A percentile compares a stretch with the other conserved stretches of the same genome.
phyloP scores from a whole-genome alignment of 2,888 invertebrate species.

The Drosophila bunnanda region DNA sequence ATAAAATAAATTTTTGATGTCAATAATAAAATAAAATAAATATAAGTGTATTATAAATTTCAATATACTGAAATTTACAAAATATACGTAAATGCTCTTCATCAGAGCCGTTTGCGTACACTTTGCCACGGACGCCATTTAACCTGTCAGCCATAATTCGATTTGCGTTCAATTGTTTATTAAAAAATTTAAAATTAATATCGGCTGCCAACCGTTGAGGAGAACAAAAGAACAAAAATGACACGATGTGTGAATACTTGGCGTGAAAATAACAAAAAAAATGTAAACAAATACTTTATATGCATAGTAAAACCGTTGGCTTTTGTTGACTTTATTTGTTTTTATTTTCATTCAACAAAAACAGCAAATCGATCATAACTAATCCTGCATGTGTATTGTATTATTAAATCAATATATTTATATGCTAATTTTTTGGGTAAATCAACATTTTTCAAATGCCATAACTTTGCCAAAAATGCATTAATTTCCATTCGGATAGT shows the following conservation, averaged over 20 bases:
- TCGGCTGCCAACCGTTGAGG: constrained; percentile 8
- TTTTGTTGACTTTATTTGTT: constrained; percentile 5
- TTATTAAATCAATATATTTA: too few relatives aligned
- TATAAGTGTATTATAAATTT: neutral
- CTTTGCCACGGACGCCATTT: neutral
- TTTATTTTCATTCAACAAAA: neutral
- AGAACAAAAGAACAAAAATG: constrained; percentile 17
- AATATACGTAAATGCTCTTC: neutral
- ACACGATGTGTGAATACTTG: constrained; percentile 21
- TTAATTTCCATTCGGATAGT: too few relatives aligned
- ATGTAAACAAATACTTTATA: neutral
- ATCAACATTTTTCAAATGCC: too few relatives aligned
- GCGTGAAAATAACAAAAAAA: neutral
- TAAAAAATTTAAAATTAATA: constrained; percentile 39
- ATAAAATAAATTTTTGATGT: too few relatives aligned
- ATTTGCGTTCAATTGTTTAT: constrained; percentile 27
- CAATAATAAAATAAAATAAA: neutral
- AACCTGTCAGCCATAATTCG: constrained; percentile 20
- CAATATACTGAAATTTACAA: neutral
- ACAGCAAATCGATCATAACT: too few relatives aligned
- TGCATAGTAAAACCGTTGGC: too few relatives aligned
- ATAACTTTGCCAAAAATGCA: too few relatives aligned
- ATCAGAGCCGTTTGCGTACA: neutral
- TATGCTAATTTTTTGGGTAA: too few relatives aligned
- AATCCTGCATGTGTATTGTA: too few relatives aligned